Base-by-base conservation (phyloP, 1,140 invertebrate genomes). In the Littorina saxatilis region DNA sequence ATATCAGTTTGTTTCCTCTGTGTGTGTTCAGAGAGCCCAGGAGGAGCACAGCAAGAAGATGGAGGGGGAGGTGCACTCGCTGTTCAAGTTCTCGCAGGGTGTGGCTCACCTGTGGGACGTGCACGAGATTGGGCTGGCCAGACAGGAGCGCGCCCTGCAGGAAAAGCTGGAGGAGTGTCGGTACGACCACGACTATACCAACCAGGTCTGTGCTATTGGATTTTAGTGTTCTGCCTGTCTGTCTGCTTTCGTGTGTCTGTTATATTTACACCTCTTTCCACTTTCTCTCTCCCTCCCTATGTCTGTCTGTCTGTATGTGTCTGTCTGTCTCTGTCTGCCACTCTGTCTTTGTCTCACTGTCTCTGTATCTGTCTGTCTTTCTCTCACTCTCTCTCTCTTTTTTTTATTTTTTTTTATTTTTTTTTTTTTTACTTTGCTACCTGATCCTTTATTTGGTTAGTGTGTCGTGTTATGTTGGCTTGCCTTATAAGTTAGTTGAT, bases 81-180 rank as follows among this genome's bases (percentile, higher is more conserved):
- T 92, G 66, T 92, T 92, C 81, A 92, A 91, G 85, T 92, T 87
- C 86, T 82, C 88, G 29, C 91, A 92, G 80, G 91, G 90, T 1
- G 85, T 87, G n/a, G 90, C 91, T 1, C 91, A 93, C 80, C 80
- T 91, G 11, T 93, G 92, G 92, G 92, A 93, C 81, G 80, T 91
- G 11, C 92, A 93, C 81, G 91, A 92, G 81, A 91, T 92, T 15
- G 90, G 89, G 0, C 83, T 93, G 43, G 90, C 91, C 20, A 88
- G 89, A 66, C 89, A 90, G 81, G 91, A 92, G 83, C 79, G 90
- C 23, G 86, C 87, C n/a, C 84, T 93, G 32, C 90, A 92, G 77
- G 92, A 93, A 82, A 88, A 90, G 76, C 86, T 93, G 58, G 90
- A 92, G 37, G 83, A 84, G 27, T 89, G 87, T 81, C 86, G 91